A percentile compares a stretch with the other conserved stretches of the same genome.
These are phyloP conservation scores for Phyllopteryx taeniolatus DNA, from an alignment of 2,113 vertebrate species.

Conservation along the genomic window DNA sequence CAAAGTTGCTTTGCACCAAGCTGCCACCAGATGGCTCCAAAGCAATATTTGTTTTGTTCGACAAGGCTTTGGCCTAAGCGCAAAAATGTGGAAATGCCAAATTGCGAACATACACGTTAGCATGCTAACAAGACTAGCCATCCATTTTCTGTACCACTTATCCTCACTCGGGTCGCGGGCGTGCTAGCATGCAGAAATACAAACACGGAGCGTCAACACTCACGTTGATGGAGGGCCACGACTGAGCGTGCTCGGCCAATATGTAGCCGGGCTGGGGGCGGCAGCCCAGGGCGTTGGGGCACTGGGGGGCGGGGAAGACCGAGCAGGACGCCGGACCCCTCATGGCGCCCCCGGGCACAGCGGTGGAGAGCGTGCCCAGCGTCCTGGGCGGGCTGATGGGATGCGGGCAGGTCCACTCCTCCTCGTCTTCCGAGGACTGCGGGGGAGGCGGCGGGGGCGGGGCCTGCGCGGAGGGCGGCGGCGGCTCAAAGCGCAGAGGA, in stretches of 20 bases:
- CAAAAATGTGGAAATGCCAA: too few species aligned
- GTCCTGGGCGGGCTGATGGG: constrained; percentile 82
- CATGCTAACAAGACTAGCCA: background rate
- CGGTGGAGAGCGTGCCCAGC: constrained; percentile 74
- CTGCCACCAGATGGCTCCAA: too few species aligned
- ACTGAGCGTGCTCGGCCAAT: constrained; percentile 89
- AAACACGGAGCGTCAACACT: constrained; percentile 54
- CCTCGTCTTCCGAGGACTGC: constrained; percentile 91
- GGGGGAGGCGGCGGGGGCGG: constrained; percentile 63
- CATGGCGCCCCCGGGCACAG: constrained; percentile 73
- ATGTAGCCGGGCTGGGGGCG: constrained; percentile 74
- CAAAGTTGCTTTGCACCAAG: too few species aligned
- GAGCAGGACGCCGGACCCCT: constrained; percentile 91
- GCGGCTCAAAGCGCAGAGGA: constrained; percentile 82
- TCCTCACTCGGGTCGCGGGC: too few species aligned
- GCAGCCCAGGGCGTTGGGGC: constrained; percentile 77
- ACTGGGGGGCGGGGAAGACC: constrained; percentile 82
- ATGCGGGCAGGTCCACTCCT: constrained; percentile 88
- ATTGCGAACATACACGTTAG: too few species aligned
- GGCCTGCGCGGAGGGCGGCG: constrained; percentile 53
- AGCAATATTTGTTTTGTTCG: too few species aligned
- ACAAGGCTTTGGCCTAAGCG: too few species aligned
- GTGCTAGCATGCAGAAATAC: too few species aligned
- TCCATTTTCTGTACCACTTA: too few species aligned
- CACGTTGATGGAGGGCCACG: constrained; percentile 97